Conservation (phyloP, 2,797 vertebrate species). For the Tragopan temminckii region DNA sequence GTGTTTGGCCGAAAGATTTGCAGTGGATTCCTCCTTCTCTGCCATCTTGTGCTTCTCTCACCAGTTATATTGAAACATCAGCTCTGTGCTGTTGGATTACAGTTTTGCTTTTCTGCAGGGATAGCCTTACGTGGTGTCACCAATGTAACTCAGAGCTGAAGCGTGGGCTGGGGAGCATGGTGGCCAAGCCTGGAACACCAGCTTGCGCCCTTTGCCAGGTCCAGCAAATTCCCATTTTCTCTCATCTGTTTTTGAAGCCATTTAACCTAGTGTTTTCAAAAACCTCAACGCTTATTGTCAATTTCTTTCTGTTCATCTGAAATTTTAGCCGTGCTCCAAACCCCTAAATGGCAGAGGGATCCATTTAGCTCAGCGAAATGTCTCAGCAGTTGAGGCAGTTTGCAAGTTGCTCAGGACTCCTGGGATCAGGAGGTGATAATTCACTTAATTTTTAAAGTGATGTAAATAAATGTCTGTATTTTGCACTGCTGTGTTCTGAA, state of each 20-base stretch:
- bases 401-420: not conserved
- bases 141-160: accelerated
- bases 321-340: accelerated
- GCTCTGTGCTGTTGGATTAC: not conserved
- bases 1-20: not conserved
- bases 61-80: not conserved
- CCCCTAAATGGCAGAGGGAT: not conserved
- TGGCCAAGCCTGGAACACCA: not conserved
- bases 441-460: not conserved
- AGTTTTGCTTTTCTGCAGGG: not conserved
- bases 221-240: not conserved
- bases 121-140: not conserved
- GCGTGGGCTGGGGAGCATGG: not conserved
- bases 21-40: not conserved
- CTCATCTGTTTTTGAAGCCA: not conserved
- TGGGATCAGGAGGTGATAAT: conserved; percentile 36
- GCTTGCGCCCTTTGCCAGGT: not conserved
- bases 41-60: not conserved
- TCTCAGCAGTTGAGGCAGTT: not conserved
- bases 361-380: not conserved
- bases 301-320: not conserved
- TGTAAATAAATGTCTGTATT: not conserved
- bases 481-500: not conserved
- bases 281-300: not conserved
- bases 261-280: not conserved